Evolutionary conservation across 2,888 invertebrate species (phyloP).

Genomic region (Periphyllus acericola): DNA sequence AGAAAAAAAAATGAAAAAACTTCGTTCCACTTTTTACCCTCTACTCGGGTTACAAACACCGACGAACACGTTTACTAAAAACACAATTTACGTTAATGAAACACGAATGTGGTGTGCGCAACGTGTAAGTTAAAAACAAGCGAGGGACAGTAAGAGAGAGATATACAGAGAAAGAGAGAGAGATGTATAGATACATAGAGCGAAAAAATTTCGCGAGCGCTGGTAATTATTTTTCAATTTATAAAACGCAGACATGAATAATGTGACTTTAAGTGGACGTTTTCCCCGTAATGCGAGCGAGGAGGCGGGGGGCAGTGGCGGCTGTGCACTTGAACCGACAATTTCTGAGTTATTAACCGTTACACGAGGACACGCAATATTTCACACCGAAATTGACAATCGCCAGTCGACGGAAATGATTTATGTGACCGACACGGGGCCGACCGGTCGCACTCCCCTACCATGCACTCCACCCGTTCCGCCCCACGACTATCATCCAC

Average conservation of each 20-base stretch:
- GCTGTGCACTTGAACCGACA: slow-evolving; percentile 41
- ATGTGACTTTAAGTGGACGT: slow-evolving; percentile 58
- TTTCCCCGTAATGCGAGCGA: neutral
- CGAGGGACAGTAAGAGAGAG: too few relatives aligned
- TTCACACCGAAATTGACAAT: slow-evolving; percentile 61
- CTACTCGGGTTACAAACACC: too few relatives aligned
- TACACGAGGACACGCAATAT: slow-evolving; percentile 60
- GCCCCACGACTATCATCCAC: neutral
- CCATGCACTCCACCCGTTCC: neutral
- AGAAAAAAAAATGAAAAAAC: too few relatives aligned
- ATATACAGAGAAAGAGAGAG: neutral
- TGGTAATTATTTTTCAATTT: slow-evolving; percentile 52
- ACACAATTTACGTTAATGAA: too few relatives aligned
- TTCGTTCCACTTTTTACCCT: too few relatives aligned
- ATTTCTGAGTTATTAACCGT: slow-evolving; percentile 61
- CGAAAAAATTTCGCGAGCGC: neutral
- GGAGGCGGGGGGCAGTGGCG: neutral
- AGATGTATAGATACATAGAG: too few relatives aligned
- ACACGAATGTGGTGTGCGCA: neutral
- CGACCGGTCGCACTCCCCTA: neutral
- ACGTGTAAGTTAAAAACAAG: neutral
- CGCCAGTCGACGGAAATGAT: slow-evolving; percentile 61
- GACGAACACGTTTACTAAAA: too few relatives aligned
- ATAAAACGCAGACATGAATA: slow-evolving; percentile 51
- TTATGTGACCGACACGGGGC: slow-evolving; percentile 54